Evolutionary conservation across 2,113 vertebrate species (phyloP).

Genomic region (Craseonycteris thonglongyai): DNA sequence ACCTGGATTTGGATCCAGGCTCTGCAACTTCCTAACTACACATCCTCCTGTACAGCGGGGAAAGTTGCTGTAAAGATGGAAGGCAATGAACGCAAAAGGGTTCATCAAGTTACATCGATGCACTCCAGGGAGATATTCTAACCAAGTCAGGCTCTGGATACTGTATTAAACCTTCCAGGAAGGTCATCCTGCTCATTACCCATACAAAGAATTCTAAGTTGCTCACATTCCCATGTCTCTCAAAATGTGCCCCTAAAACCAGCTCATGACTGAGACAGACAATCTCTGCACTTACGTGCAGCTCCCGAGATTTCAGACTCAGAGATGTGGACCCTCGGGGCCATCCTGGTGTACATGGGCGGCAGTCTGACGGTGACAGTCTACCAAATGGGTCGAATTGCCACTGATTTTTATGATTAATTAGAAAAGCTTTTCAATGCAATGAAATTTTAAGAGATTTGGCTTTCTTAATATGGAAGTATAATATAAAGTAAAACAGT

Average conservation of each 20-base stretch:
- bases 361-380: not conserved
- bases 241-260: not conserved
- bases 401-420: not conserved
- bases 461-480: not conserved
- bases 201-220: not conserved
- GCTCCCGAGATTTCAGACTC: not conserved
- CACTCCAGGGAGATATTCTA: not conserved
- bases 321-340: accelerated
- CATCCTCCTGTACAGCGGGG: not conserved
- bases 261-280: not conserved
- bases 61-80: not conserved
- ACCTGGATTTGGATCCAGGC: not conserved
- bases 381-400: not conserved
- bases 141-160: not conserved
- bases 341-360: not conserved
- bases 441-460: not conserved
- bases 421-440: not conserved
- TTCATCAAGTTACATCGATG: no score
- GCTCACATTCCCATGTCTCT: not conserved
- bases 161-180: not conserved
- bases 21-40: not conserved
- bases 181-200: not conserved
- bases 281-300: not conserved
- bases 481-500: not conserved
- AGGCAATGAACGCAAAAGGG: not conserved